Evolutionary conservation across 2,888 invertebrate species (phyloP).

Genomic region (Vandiemenella viatica): DNA sequence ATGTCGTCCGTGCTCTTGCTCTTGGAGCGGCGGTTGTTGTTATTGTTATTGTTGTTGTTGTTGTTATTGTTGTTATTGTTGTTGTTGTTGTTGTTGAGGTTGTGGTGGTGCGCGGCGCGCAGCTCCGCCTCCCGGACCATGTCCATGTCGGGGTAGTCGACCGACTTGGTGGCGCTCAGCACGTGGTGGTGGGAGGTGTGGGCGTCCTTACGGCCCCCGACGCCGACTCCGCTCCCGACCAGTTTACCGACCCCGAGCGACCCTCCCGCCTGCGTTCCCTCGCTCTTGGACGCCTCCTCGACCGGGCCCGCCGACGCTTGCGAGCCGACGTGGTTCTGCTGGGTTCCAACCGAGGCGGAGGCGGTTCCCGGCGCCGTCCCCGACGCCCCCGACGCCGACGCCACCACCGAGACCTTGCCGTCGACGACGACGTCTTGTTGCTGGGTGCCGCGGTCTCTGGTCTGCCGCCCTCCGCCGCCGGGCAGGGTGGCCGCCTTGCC

Average conservation of each 20-base stretch:
- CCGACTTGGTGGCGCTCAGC: slow-evolving; percentile 29
- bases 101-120: slow-evolving; percentile 44
- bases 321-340: slow-evolving; percentile 53
- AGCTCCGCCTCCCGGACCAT: slow-evolving; percentile 52
- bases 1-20: slow-evolving; percentile 87
- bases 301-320: slow-evolving; percentile 47
- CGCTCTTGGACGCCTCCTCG: slow-evolving; percentile 52
- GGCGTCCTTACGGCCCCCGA: slow-evolving; percentile 16
- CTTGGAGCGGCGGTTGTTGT: slow-evolving; percentile 47
- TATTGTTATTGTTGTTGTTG: slow-evolving; percentile 33
- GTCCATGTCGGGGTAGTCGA: slow-evolving; percentile 38
- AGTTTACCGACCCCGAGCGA: slow-evolving; percentile 32
- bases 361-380: background rate
- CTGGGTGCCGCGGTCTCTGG: slow-evolving; percentile 21
- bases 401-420: background rate
- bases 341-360: background rate
- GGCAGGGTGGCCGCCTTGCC: slow-evolving; percentile 1
- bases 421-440: slow-evolving; percentile 26
- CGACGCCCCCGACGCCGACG: background rate
- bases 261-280: slow-evolving; percentile 72
- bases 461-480: slow-evolving; percentile 10
- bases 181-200: slow-evolving; percentile 17
- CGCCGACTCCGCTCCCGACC: background rate
- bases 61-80: slow-evolving; percentile 33
- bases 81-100: slow-evolving; percentile 58